Evolutionary conservation across 1,140 invertebrate genomes (phyloP).

Genomic region (Penaeus chinensis): DNA sequence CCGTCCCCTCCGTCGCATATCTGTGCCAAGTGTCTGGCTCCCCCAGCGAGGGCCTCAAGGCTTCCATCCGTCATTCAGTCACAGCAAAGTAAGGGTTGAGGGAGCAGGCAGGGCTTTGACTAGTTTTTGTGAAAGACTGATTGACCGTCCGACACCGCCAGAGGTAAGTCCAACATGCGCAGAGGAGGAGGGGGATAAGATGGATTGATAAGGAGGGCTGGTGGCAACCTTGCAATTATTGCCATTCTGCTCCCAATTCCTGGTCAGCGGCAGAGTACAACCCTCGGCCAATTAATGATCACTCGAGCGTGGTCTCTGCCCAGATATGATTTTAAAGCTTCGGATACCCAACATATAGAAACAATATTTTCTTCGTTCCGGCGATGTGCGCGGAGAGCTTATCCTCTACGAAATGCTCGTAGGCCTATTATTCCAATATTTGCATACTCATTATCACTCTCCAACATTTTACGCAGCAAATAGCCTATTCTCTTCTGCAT

Average conservation of each 20-base stretch:
- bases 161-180: constrained; percentile 28
- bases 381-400: too few species aligned
- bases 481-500: constrained; percentile 47
- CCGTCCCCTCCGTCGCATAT: neutral
- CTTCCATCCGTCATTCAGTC: constrained; percentile 57
- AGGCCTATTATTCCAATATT: constrained; percentile 35
- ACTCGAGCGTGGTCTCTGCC: constrained; percentile 21
- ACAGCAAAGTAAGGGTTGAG: constrained; percentile 45
- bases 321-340: too few species aligned
- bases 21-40: too few species aligned
- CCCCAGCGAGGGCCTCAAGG: constrained; percentile 10
- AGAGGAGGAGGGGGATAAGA: constrained; percentile 37
- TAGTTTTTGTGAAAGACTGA: constrained; percentile 54
- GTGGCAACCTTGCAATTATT: constrained; percentile 59
- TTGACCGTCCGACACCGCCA: constrained; percentile 42
- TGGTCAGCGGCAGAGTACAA: neutral
- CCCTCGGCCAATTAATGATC: constrained; percentile 17
- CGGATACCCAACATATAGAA: too few species aligned
- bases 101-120: constrained; percentile 43
- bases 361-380: too few species aligned
- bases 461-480: constrained; percentile 49
- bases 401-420: neutral
- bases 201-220: constrained; percentile 52
- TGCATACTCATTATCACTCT: constrained; percentile 56
- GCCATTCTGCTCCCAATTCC: constrained; percentile 45